Evolutionary conservation across 2,797 vertebrate genomes (phyloP).

Genomic region (Pseudomugil gertrudae): DNA sequence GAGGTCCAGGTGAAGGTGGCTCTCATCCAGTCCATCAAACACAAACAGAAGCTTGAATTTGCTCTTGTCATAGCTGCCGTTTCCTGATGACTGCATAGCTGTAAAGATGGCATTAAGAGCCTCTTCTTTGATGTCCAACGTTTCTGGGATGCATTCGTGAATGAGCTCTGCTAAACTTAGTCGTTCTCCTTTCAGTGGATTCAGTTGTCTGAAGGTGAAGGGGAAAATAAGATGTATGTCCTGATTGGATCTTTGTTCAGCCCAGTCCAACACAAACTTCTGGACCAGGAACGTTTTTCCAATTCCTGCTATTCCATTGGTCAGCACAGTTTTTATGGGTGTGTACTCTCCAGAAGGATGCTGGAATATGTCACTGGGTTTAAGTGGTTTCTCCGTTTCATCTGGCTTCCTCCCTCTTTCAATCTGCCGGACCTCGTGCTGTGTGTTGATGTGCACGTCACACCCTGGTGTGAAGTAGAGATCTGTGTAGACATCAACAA

Average conservation of each 20-base stretch:
- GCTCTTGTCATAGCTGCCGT: conserved; percentile 24
- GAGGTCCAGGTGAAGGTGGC: conserved; percentile 26
- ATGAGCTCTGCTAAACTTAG: conserved; percentile 24
- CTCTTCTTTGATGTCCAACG: background rate
- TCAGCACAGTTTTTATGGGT: conserved; percentile 31
- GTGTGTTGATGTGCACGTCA: conserved; percentile 7
- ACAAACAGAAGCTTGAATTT: conserved; percentile 46
- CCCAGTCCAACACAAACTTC: conserved; percentile 42
- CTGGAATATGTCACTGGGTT: conserved; percentile 29
- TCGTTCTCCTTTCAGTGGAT: background rate
- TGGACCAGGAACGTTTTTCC: conserved; percentile 31
- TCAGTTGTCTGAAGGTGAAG: conserved; percentile 36
- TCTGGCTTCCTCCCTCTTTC: conserved; percentile 1
- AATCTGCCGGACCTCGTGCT: conserved; percentile 30
- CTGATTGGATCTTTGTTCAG: conserved; percentile 10
- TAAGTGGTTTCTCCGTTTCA: conserved; percentile 7
- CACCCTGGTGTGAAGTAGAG: conserved; percentile 13
- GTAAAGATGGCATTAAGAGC: conserved; percentile 34
- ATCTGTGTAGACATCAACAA: conserved; percentile 40
- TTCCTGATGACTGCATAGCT: conserved; percentile 32
- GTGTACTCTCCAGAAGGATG: conserved; percentile 11
- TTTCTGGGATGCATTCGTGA: conserved; percentile 24
- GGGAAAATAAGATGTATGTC: conserved; percentile 36
- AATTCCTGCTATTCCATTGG: conserved; percentile 41
- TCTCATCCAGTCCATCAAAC: conserved; percentile 50